phyloP scores from a whole-genome alignment of 2,113 vertebrate species.

The Phalacrocorax carbo region DNA sequence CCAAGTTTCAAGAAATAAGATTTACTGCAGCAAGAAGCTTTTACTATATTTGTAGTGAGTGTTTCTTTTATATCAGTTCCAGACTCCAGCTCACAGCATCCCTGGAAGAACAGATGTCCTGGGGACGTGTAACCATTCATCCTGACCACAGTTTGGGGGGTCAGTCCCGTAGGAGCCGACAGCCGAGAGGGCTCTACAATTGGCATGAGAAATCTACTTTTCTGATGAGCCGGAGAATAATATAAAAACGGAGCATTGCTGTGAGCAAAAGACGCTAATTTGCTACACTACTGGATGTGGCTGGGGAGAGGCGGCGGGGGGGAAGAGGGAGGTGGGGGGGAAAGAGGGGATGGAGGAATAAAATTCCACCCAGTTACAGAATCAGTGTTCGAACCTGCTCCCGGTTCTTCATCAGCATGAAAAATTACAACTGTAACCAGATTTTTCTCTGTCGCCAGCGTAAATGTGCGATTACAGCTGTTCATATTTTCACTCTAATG shows the following conservation, averaged over 20 bases:
- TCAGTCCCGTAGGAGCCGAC: constrained; percentile 66
- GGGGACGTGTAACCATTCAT: constrained; percentile 53
- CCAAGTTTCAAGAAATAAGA: not conserved
- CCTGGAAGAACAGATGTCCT: constrained; percentile 68
- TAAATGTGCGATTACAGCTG: constrained; percentile 79
- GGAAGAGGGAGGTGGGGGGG: not conserved
- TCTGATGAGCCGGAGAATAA: constrained; percentile 64
- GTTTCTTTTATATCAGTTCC: constrained; percentile 39
- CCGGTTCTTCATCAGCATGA: constrained; percentile 69
- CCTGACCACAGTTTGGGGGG: constrained; percentile 68
- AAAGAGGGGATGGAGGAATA: not conserved
- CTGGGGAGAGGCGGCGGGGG: constrained; percentile 13
- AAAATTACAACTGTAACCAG: constrained; percentile 70
- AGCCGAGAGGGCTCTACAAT: constrained; percentile 66
- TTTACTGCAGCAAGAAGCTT: constrained; percentile 49
- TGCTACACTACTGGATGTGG: constrained; percentile 46
- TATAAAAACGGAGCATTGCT: constrained; percentile 61
- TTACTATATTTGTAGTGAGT: constrained; percentile 18
- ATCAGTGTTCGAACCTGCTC: constrained; percentile 47
- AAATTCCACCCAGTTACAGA: constrained; percentile 47
- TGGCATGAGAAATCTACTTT: constrained; percentile 74
- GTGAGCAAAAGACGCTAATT: constrained; percentile 65
- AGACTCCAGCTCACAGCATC: constrained; percentile 54
- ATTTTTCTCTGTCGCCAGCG: constrained; percentile 75
- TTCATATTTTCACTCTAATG: constrained; percentile 80